These are phyloP conservation scores for Onychorhynchus coronatus DNA, from an alignment of 2,113 vertebrate species.

Conservation along the genomic window DNA sequence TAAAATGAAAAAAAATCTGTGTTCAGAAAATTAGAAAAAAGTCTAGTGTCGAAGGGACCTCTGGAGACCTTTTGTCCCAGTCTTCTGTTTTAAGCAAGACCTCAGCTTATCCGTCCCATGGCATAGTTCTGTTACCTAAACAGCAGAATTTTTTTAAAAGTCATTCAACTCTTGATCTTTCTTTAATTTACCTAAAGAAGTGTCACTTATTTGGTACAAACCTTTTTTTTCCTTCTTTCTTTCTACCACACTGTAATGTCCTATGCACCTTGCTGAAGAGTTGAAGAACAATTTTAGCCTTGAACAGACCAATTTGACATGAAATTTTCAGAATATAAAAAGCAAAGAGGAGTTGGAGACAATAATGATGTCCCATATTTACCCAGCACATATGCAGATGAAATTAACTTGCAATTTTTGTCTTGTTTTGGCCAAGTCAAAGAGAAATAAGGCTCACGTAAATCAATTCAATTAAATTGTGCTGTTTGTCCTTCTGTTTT, in stretches of 20 bases:
- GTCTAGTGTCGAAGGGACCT: fast-evolving
- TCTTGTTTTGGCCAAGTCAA: not conserved
- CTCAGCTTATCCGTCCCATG: not conserved
- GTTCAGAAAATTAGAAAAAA: not conserved
- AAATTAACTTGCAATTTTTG: not conserved
- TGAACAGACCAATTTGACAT: not conserved
- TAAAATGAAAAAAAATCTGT: not conserved
- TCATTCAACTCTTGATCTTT: not conserved
- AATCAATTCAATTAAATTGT: not conserved
- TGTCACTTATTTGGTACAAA: not conserved
- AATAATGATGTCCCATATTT: not conserved
- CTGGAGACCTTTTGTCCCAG: not conserved
- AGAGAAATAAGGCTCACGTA: not conserved
- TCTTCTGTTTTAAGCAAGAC: not conserved
- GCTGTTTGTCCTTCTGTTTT: not conserved
- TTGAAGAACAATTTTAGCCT: not conserved
- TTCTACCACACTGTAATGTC: not conserved
- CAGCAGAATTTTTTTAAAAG: not conserved
- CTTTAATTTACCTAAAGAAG: not conserved
- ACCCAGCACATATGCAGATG: not conserved
- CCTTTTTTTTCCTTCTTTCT: no score
- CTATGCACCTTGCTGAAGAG: not conserved
- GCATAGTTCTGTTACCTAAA: not conserved
- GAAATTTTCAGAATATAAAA: not conserved
- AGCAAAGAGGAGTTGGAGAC: not conserved